phyloP scores from a whole-genome alignment of 2,888 invertebrate genomes.

The Himalopsyche kuldschensis region DNA sequence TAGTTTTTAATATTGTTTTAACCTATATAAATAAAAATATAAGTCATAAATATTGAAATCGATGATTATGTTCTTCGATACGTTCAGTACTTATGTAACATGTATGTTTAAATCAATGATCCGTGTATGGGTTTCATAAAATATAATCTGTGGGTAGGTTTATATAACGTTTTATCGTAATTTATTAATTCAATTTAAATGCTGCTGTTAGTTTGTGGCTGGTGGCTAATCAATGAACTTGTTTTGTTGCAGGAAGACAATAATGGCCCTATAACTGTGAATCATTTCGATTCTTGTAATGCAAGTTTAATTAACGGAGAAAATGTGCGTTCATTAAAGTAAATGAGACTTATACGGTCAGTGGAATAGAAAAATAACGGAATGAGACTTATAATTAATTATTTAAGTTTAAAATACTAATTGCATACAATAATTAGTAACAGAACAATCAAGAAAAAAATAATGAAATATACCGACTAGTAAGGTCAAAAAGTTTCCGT shows the following conservation, averaged over 20 bases:
- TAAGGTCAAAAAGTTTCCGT: no score
- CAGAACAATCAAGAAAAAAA: no score
- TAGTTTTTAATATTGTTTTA: not conserved
- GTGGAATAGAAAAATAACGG: not conserved
- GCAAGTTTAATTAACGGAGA: slow-evolving; percentile 20
- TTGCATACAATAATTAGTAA: not conserved
- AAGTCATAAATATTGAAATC: no score
- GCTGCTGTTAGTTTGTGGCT: not conserved
- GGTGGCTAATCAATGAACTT: slow-evolving; percentile 1
- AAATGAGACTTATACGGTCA: not conserved
- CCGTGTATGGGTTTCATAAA: not conserved
- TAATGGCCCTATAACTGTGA: slow-evolving; percentile 24
- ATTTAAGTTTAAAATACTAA: not conserved
- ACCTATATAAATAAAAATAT: no score
- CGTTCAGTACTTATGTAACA: no score
- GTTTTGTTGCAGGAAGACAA: not conserved
- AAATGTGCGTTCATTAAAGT: slow-evolving; percentile 11
- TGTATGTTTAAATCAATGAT: not conserved
- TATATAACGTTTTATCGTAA: not conserved
- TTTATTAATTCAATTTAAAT: not conserved
- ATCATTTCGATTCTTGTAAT: slow-evolving; percentile 11
- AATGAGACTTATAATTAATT: not conserved
- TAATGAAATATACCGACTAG: no score
- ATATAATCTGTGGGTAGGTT: not conserved
- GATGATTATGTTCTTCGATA: no score